Percentiles rank a stretch among this genome's conserved stretches.
These are phyloP conservation scores for Salticus scenicus DNA, from an alignment of 2,888 invertebrate genomes.

Conservation along the genomic window DNA sequence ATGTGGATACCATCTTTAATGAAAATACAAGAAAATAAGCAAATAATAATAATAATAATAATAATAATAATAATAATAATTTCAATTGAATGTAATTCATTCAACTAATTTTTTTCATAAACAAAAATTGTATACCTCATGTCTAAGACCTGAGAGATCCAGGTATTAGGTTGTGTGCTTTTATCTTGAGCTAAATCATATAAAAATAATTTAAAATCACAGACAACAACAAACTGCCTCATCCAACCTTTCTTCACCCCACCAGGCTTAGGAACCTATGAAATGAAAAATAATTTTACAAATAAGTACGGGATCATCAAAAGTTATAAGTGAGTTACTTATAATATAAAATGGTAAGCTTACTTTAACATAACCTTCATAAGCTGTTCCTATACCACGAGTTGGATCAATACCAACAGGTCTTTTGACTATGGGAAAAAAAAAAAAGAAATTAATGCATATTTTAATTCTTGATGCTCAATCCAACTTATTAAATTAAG, in stretches of 20 bases:
- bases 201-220: slow-evolving; percentile 98
- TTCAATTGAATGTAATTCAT: no score
- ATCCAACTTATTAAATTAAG: no score
- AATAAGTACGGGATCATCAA: no score
- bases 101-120: no score
- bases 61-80: no score
- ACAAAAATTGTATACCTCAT: slow-evolving; percentile 78
- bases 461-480: no score
- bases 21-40: no score
- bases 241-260: slow-evolving; percentile 99
- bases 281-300: not conserved
- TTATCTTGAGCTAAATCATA: slow-evolving; percentile 85
- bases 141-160: slow-evolving; percentile 94
- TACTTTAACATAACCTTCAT: slow-evolving; percentile 80
- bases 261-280: slow-evolving; percentile 88
- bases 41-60: no score
- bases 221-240: slow-evolving; percentile 97
- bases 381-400: slow-evolving; percentile 92
- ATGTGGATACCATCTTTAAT: no score
- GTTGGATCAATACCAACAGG: slow-evolving; percentile 96
- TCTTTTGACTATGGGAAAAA: slow-evolving; percentile 75
- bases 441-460: not conserved
- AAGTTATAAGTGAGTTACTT: no score
- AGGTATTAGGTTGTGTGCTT: slow-evolving; percentile 74
- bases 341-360: not conserved